Evolutionary conservation across 2,888 invertebrate species (phyloP).

Genomic region (Sabellastarte sp.): DNA sequence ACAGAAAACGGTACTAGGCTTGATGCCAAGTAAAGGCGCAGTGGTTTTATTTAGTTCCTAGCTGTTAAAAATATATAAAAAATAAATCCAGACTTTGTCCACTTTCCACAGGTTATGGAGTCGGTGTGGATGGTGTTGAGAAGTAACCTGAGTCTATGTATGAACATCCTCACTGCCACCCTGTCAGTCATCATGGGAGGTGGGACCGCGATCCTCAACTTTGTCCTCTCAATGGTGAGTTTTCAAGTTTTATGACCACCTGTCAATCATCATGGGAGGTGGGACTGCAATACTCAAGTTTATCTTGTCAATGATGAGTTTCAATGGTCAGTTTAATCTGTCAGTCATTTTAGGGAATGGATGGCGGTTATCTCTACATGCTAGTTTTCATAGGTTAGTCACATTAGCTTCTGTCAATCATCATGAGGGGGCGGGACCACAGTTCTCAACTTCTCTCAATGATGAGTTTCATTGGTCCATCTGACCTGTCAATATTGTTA

Average conservation of each 20-base stretch:
- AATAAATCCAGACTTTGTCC: neutral
- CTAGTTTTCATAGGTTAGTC: too few relatives aligned
- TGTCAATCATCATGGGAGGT: conserved; percentile 78
- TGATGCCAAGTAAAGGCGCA: too few relatives aligned
- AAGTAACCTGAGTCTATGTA: conserved; percentile 82
- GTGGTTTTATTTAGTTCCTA: too few relatives aligned
- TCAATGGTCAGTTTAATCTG: too few relatives aligned
- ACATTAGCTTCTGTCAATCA: too few relatives aligned
- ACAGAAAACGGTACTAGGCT: too few relatives aligned
- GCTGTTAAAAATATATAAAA: too few relatives aligned
- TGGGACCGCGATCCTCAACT: conserved; percentile 58
- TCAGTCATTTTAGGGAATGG: too few relatives aligned
- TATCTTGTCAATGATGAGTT: conserved; percentile 56
- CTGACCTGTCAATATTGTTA: too few relatives aligned
- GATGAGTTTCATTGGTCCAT: too few relatives aligned
- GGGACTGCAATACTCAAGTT: conserved; percentile 59
- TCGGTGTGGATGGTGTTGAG: conserved; percentile 87
- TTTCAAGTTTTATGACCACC: too few relatives aligned
- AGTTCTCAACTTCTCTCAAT: conserved; percentile 58
- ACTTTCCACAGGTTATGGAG: conserved; percentile 67
- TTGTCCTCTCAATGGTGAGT: conserved; percentile 57
- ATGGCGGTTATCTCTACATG: too few relatives aligned
- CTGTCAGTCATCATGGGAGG: conserved; percentile 79
- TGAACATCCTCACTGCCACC: conserved; percentile 82
- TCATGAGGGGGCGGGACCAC: conserved; percentile 69